Evolutionary conservation across 2,797 vertebrate genomes (phyloP).

Genomic region (Momotus momota): DNA sequence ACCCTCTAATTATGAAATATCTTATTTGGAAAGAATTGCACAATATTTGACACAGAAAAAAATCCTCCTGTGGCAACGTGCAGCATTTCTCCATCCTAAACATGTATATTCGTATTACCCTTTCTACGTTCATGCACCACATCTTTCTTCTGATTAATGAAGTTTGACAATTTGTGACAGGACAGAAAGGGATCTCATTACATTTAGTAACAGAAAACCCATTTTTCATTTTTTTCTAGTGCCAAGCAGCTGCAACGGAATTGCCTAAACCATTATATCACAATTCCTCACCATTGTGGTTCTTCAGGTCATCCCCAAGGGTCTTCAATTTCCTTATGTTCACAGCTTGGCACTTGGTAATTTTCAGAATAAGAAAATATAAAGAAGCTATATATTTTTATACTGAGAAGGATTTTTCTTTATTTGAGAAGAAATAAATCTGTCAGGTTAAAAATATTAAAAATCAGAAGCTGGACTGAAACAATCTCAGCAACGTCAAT

Average conservation of each 20-base stretch:
- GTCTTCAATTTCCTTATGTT: slow-evolving; percentile 70
- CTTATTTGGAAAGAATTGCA: not conserved
- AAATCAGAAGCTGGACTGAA: slow-evolving; percentile 67
- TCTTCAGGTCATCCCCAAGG: slow-evolving; percentile 52
- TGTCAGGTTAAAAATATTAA: slow-evolving; percentile 74
- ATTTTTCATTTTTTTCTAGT: slow-evolving; percentile 74
- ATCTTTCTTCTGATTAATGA: slow-evolving; percentile 56
- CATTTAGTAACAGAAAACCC: slow-evolving; percentile 77
- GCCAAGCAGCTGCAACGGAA: slow-evolving; percentile 48
- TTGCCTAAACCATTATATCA: slow-evolving; percentile 62
- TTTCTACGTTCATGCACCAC: not conserved
- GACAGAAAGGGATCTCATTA: slow-evolving; percentile 75
- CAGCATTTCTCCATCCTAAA: not conserved
- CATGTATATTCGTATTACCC: not conserved
- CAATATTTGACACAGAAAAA: not conserved
- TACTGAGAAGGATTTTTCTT: slow-evolving; percentile 60
- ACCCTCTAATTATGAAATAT: not conserved
- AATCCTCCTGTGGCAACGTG: not conserved
- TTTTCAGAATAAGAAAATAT: slow-evolving; percentile 64
- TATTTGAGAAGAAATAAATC: slow-evolving; percentile 72
- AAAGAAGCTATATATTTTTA: slow-evolving; percentile 41
- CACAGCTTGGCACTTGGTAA: slow-evolving; percentile 59
- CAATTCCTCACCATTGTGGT: slow-evolving; percentile 28
- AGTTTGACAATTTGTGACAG: slow-evolving; percentile 75
- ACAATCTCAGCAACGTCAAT: slow-evolving; percentile 60